Percentiles rank a stretch among this genome's conserved stretches.
These are phyloP conservation scores for Vidua macroura DNA, from an alignment of 2,113 vertebrate genomes.

Conservation along the genomic window DNA sequence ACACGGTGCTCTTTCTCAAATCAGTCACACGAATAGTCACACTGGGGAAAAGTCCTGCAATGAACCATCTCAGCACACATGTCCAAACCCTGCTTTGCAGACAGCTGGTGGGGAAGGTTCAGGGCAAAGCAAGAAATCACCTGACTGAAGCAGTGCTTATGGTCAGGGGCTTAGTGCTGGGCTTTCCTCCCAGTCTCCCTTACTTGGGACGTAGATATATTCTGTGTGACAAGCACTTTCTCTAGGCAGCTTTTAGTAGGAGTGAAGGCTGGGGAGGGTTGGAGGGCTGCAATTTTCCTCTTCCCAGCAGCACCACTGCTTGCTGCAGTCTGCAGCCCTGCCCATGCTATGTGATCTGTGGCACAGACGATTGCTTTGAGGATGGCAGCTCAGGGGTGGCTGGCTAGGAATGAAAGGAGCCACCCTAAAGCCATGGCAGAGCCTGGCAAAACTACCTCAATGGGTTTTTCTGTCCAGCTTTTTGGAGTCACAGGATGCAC, in stretches of 20 bases:
- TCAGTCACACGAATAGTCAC: neutral
- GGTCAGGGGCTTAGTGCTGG: neutral
- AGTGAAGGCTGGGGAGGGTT: neutral
- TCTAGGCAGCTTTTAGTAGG: neutral
- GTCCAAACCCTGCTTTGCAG: neutral
- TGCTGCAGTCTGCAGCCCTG: neutral
- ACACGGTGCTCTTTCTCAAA: rapidly evolving
- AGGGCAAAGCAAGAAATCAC: neutral
- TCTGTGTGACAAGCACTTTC: neutral
- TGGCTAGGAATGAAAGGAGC: neutral
- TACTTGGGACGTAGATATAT: neutral
- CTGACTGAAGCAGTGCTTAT: neutral
- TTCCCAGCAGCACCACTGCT: neutral
- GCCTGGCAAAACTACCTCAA: neutral
- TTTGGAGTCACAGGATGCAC: neutral
- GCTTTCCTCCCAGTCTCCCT: neutral
- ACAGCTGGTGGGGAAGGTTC: neutral
- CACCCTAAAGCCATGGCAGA: neutral
- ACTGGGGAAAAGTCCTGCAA: neutral
- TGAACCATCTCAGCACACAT: neutral
- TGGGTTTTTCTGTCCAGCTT: neutral
- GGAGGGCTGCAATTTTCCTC: neutral
- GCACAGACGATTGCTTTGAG: neutral
- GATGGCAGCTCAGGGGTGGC: neutral
- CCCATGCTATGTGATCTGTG: neutral